These are phyloP conservation scores for Halictus quadricinctus DNA, from an alignment of 2,888 invertebrate species.

Conservation along the genomic window DNA sequence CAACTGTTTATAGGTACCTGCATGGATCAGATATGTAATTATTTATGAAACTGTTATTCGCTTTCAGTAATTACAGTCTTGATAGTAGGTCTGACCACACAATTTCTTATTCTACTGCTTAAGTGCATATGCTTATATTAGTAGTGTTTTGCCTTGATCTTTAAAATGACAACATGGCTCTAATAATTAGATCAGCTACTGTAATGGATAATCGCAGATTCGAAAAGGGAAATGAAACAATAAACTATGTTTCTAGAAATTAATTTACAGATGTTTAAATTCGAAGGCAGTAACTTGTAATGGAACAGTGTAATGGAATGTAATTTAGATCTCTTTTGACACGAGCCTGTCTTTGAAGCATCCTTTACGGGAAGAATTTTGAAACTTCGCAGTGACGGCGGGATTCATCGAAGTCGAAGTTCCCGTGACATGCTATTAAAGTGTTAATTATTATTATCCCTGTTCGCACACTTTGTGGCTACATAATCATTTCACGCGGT, in stretches of 20 bases:
- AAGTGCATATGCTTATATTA: too few relatives aligned
- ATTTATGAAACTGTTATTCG: too few relatives aligned
- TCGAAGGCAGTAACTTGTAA: not conserved
- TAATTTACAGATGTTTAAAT: not conserved
- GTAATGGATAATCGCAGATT: too few relatives aligned
- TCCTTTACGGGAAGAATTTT: not conserved
- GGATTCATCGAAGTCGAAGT: not conserved
- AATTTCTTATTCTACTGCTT: too few relatives aligned
- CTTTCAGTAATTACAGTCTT: too few relatives aligned
- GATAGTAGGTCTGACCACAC: too few relatives aligned
- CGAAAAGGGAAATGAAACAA: too few relatives aligned
- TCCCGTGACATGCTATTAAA: not conserved
- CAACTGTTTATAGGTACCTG: too few relatives aligned
- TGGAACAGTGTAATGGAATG: not conserved
- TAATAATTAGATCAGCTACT: too few relatives aligned
- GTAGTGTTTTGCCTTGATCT: too few relatives aligned
- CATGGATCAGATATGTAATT: too few relatives aligned
- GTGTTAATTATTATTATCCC: constrained; percentile 16
- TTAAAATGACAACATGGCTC: too few relatives aligned
- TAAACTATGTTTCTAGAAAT: not conserved
- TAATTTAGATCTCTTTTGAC: not conserved
- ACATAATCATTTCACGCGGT: constrained; percentile 41
- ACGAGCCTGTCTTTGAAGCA: not conserved
- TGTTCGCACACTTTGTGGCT: constrained; percentile 12
- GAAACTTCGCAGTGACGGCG: not conserved